Evolutionary conservation across 2,888 invertebrate genomes (phyloP), one percentile per base, ranked within the genome.

Genomic region (Campoletis raptor): DNA sequence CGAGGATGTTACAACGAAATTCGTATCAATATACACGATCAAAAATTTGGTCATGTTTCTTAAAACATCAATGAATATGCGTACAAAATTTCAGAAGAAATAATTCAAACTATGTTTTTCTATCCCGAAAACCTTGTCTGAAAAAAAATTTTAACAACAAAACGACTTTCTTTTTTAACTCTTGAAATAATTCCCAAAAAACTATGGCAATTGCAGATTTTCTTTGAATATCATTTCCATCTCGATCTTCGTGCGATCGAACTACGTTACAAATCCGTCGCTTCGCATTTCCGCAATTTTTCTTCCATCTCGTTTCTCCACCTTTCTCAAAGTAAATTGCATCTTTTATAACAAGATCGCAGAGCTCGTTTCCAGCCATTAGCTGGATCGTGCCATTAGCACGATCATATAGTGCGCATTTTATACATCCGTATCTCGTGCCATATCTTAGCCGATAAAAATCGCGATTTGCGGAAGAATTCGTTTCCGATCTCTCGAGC

Each of bases 281-380:
- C 83, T 80, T 69, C 85, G 85, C 77, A 87, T 83, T 88, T 85
- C 87, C 87, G 87, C 86, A 88, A 87, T 88, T 88, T 87, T 86
- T 81, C 80, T 83, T 57, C 40, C 74, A 64, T 84, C 76, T 37
- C 88, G 80, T 85, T 42, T 42, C 36, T 52, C 52, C 48, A 36
- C 72, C 81, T 81, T 79, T 30, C 52, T 54, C 36, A 82, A 79
- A 54, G 64, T 69, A 36, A 48, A 21, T 73, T 24, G 72, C 42
- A 36, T 48, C 30, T 15, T 69, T 70, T 30, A 40, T 72, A 78
- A 73, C 54, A 64, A 72, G 40, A 67, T 64, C 69, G 52, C 42
- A 72, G 57, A 81, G 86, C 77, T 81, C 72, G 52, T 81, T 66
- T 73, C 57, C 21, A 45, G 48, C 78, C 77, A 81, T 69, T 85